Evolutionary conservation across 2,888 invertebrate species (phyloP).

Genomic region (Orchesella flavescens): DNA sequence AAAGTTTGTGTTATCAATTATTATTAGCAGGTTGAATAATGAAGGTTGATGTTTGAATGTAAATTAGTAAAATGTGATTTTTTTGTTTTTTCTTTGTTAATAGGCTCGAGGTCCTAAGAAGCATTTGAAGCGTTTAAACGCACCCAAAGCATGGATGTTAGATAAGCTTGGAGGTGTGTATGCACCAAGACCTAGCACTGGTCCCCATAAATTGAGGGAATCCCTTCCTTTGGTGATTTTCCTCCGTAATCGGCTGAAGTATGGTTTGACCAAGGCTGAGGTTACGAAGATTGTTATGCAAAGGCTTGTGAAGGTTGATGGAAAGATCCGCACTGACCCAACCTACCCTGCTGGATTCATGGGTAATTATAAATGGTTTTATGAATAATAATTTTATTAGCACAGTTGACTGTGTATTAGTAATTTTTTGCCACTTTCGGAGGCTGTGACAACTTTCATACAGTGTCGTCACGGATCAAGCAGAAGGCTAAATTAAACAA

Average conservation of each 20-base stretch:
- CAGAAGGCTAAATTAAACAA: constrained; percentile 75
- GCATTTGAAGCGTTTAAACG: constrained; percentile 99
- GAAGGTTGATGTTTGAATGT: not conserved
- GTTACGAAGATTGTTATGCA: constrained; percentile 99
- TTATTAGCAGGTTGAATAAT: not conserved
- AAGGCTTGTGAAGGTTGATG: constrained; percentile 97
- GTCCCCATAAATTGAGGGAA: constrained; percentile 98
- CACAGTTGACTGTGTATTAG: not conserved
- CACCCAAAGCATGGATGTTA: constrained; percentile 99
- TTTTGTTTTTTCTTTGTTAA: not conserved
- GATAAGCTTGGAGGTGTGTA: constrained; percentile 98
- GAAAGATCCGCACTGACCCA: constrained; percentile 97
- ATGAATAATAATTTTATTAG: not conserved
- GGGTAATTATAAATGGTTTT: constrained; percentile 81
- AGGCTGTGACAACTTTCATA: constrained; percentile 69
- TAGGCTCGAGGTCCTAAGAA: constrained; percentile 99
- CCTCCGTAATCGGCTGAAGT: constrained; percentile 97
- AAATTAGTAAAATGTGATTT: not conserved
- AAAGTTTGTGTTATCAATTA: not conserved
- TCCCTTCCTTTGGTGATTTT: constrained; percentile 97
- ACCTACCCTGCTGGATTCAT: constrained; percentile 99
- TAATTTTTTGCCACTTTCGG: constrained; percentile 72
- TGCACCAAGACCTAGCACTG: constrained; percentile 97
- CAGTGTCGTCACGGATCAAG: constrained; percentile 75
- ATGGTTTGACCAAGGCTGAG: constrained; percentile 96